Evolutionary conservation across 2,113 vertebrate species (phyloP).

Genomic region (Rhinichthys klamathensis): DNA sequence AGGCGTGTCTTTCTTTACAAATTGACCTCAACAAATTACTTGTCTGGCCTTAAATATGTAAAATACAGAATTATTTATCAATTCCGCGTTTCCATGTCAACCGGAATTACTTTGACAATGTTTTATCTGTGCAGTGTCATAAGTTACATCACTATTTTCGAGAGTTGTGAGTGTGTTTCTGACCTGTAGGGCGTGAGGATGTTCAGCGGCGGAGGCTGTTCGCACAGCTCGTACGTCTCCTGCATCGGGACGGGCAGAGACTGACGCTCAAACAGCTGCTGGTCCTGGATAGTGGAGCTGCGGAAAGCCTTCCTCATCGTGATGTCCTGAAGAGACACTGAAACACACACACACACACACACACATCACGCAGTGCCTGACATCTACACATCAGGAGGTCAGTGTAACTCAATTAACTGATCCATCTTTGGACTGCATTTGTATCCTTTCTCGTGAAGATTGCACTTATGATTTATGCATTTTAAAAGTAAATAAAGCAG

Average conservation of each 20-base stretch:
- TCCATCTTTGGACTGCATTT: too few species aligned
- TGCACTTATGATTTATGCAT: too few species aligned
- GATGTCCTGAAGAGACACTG: slow-evolving; percentile 97
- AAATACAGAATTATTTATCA: too few species aligned
- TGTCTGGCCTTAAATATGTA: too few species aligned
- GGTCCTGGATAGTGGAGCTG: slow-evolving; percentile 96
- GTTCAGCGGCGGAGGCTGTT: slow-evolving; percentile 95
- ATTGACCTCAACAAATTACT: too few species aligned
- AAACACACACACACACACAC: slow-evolving; percentile 15
- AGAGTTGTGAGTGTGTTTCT: slow-evolving; percentile 48
- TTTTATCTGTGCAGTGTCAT: too few species aligned
- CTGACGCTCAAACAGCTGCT: slow-evolving; percentile 93
- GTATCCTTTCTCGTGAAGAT: too few species aligned
- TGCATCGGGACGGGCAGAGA: slow-evolving; percentile 93
- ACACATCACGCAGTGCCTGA: neutral
- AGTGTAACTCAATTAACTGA: neutral
- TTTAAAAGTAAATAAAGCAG: too few species aligned
- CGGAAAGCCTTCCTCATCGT: slow-evolving; percentile 99
- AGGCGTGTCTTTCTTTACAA: too few species aligned
- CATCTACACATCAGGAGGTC: neutral
- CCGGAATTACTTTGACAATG: too few species aligned
- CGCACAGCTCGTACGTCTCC: slow-evolving; percentile 92
- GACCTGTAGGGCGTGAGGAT: slow-evolving; percentile 97
- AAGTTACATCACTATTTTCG: too few species aligned
- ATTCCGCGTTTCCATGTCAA: too few species aligned